Evolutionary conservation across 2,888 invertebrate species (phyloP).

Genomic region (Hydriomena furcata): DNA sequence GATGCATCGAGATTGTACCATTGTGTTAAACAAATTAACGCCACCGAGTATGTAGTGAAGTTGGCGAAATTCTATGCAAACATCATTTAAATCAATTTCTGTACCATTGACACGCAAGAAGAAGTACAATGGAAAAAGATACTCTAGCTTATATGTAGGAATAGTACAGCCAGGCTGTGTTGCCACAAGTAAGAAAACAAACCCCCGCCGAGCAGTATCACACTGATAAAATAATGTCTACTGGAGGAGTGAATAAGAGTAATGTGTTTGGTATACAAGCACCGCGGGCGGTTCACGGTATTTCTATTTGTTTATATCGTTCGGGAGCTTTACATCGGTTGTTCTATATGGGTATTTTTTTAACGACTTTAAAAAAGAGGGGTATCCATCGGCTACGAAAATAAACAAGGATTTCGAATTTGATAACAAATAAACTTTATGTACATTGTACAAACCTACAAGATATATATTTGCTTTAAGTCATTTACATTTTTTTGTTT

Average conservation of each 20-base stretch:
- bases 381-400: not conserved
- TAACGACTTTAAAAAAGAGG: not conserved
- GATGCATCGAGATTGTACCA: too few relatives aligned
- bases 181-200: conserved; percentile 19
- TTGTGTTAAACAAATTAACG: too few relatives aligned
- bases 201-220: conserved; percentile 16
- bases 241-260: conserved; percentile 25
- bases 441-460: too few relatives aligned
- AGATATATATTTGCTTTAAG: too few relatives aligned
- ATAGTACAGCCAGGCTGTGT: conserved; percentile 4
- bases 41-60: too few relatives aligned
- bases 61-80: too few relatives aligned
- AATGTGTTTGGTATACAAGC: conserved; percentile 28
- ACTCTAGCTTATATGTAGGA: not conserved
- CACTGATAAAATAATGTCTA: conserved; percentile 28
- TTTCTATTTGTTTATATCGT: conserved; percentile 23
- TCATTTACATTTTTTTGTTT: too few relatives aligned
- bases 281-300: conserved; percentile 9
- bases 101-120: too few relatives aligned
- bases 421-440: too few relatives aligned
- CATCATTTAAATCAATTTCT: too few relatives aligned
- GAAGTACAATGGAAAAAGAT: not conserved
- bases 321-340: not conserved
- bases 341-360: not conserved
- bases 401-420: too few relatives aligned